phyloP scores from a whole-genome alignment of 2,113 vertebrate species.

The Apeltes quadracus region DNA sequence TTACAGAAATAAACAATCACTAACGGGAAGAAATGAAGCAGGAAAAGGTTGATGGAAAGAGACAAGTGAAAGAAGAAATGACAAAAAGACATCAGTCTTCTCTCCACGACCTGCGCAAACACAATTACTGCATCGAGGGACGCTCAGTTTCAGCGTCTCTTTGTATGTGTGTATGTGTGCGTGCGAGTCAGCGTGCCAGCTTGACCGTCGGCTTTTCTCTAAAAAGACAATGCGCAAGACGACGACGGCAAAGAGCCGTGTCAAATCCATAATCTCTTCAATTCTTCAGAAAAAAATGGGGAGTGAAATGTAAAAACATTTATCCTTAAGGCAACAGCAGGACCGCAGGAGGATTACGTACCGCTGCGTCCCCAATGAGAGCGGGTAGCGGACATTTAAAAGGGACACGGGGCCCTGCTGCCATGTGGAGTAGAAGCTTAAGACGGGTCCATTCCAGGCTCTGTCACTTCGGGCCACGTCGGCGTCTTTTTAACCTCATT shows the following conservation, averaged over 20 bases:
- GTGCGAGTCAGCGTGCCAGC: slow-evolving; percentile 36
- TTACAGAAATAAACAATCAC: too few relatives aligned
- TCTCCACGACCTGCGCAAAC: slow-evolving; percentile 30
- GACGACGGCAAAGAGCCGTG: slow-evolving; percentile 62
- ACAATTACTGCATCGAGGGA: slow-evolving; percentile 38
- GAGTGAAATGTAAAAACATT: slow-evolving; percentile 62
- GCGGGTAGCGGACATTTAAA: slow-evolving; percentile 61
- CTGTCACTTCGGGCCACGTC: slow-evolving; percentile 23
- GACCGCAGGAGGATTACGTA: slow-evolving; percentile 58
- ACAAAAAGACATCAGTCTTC: slow-evolving; percentile 28
- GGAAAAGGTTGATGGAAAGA: slow-evolving; percentile 11
- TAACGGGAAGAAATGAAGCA: too few relatives aligned
- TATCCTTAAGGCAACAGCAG: slow-evolving; percentile 45
- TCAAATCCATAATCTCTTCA: slow-evolving; percentile 76
- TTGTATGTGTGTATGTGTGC: slow-evolving; percentile 2
- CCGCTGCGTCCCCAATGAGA: slow-evolving; percentile 67
- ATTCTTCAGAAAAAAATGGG: slow-evolving; percentile 59
- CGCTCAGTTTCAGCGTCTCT: slow-evolving; percentile 42
- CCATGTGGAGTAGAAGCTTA: slow-evolving; percentile 65
- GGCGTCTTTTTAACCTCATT: slow-evolving; percentile 23
- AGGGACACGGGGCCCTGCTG: slow-evolving; percentile 56
- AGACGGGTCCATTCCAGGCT: slow-evolving; percentile 63
- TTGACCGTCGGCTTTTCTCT: slow-evolving; percentile 46
- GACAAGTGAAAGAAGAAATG: slow-evolving; percentile 22
- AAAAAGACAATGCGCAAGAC: slow-evolving; percentile 52